Base-by-base conservation (phyloP, 2,888 invertebrate species). In the Morpho achilles region DNA sequence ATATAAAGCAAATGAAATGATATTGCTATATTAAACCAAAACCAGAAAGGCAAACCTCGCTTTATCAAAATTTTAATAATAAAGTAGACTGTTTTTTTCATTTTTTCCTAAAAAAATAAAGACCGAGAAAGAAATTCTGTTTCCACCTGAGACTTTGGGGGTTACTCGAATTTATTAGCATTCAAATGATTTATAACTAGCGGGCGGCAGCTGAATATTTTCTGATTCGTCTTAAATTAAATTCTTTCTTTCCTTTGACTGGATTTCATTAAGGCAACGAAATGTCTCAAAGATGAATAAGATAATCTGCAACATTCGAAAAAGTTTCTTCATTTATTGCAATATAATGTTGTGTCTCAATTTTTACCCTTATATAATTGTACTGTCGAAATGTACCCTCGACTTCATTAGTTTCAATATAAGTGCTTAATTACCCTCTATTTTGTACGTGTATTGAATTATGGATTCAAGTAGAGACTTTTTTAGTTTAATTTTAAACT, bases 151-250 rank as follows among this genome's bases (percentile, higher is more conserved):
- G 80, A 77, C 78, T 80, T 75, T 61, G 70, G 73, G 74, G 82
- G 77, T 81, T 80, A 84, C 84, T 86, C 82, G 88, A 88, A 90
- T 88, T 90, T 88, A 90, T 90, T 90, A 90, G 87, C 89, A 90
- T 90, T 88, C 87, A 89, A 89, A 90, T 88, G 87, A 90, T 90
- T 90, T 88, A 90, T 89, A 89, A 89, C 88, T 88, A 87, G 87
- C 84, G 76, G 82, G 83, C 79, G 84, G 86, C 85, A 85, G 85
- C 85, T 87, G 88, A 87, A 88, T 87, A 88, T 87, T 87, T 87
- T 87, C 87, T 85, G 87, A 90, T 89, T 87, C 87, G 80, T 80
- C 86, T 86, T 87, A 88, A 90, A 89, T 88, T 87, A 88, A 89
- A 88, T 88, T 90, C 84, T 89, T 88, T 87, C 84, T 84, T 88